Conservation (phyloP, 2,797 vertebrate genomes). For the Lacerta bilineata region DNA sequence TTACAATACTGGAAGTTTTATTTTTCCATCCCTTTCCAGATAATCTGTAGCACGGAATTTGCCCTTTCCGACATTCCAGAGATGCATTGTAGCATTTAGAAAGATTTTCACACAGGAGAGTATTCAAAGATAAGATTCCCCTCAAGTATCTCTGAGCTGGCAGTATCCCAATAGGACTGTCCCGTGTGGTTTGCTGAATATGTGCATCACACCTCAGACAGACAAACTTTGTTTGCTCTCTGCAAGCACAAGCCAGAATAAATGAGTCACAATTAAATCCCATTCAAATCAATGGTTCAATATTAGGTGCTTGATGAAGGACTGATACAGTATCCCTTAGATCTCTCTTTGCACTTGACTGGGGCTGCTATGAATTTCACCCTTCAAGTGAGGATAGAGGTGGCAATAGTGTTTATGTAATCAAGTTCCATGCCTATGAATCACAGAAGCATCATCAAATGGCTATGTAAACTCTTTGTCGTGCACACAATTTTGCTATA, state of each 20-base stretch:
- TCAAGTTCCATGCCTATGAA: background rate
- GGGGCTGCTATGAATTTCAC: background rate
- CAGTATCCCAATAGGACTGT: background rate
- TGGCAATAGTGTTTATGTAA: background rate
- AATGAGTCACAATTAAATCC: background rate
- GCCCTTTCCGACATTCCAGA: background rate
- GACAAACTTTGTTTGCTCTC: background rate
- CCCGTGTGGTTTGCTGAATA: background rate
- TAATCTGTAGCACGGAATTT: background rate
- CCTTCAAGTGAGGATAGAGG: background rate
- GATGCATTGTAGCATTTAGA: background rate
- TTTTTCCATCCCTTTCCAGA: no score
- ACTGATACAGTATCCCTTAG: background rate
- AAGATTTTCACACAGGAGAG: no score
- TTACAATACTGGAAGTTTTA: no score
- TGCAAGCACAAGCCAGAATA: background rate
- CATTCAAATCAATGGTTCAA: background rate
- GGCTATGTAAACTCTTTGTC: background rate
- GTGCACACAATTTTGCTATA: conserved; percentile 42
- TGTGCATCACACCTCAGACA: background rate
- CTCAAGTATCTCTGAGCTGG: background rate
- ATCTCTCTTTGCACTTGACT: background rate
- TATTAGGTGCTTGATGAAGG: background rate
- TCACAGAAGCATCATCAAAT: background rate
- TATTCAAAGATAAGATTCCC: no score